Percentiles rank a stretch among this genome's conserved stretches.
Evolutionary conservation across 2,888 invertebrate species (phyloP).

Genomic region (Bruchidius siliquastri): DNA sequence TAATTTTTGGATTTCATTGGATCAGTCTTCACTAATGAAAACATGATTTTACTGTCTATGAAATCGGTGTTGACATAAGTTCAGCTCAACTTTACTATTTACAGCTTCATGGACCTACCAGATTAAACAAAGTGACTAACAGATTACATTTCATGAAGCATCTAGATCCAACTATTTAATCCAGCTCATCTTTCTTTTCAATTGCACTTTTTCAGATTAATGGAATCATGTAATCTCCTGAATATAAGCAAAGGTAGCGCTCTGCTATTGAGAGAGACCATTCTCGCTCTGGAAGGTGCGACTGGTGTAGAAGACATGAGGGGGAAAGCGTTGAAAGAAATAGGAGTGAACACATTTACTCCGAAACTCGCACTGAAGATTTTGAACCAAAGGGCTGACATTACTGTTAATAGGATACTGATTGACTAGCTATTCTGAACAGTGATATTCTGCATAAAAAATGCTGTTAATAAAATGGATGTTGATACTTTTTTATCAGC

Average conservation of each 20-base stretch:
- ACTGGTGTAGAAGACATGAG: constrained; percentile 49
- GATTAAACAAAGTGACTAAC: too few relatives aligned
- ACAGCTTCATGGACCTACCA: too few relatives aligned
- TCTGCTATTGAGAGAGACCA: constrained; percentile 63
- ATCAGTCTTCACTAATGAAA: too few relatives aligned
- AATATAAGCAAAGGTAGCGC: constrained; percentile 76
- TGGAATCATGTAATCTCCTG: constrained; percentile 70
- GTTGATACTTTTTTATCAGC: too few relatives aligned
- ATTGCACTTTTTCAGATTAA: constrained; percentile 62
- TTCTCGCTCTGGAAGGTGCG: constrained; percentile 50
- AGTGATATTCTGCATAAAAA: background rate
- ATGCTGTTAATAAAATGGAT: too few relatives aligned
- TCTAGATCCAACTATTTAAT: too few relatives aligned
- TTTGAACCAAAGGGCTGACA: constrained; percentile 56
- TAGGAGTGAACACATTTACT: constrained; percentile 54
- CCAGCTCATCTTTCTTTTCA: too few relatives aligned
- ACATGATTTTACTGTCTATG: too few relatives aligned
- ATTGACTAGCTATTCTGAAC: constrained; percentile 31
- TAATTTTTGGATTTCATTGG: too few relatives aligned
- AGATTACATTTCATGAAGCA: too few relatives aligned
- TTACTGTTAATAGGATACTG: constrained; percentile 42
- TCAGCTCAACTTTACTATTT: too few relatives aligned
- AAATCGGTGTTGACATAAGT: too few relatives aligned
- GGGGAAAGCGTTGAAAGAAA: constrained; percentile 51
- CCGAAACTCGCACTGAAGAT: constrained; percentile 53